Evolutionary conservation across 2,888 invertebrate species (phyloP).

Genomic region (Agriopis marginaria): DNA sequence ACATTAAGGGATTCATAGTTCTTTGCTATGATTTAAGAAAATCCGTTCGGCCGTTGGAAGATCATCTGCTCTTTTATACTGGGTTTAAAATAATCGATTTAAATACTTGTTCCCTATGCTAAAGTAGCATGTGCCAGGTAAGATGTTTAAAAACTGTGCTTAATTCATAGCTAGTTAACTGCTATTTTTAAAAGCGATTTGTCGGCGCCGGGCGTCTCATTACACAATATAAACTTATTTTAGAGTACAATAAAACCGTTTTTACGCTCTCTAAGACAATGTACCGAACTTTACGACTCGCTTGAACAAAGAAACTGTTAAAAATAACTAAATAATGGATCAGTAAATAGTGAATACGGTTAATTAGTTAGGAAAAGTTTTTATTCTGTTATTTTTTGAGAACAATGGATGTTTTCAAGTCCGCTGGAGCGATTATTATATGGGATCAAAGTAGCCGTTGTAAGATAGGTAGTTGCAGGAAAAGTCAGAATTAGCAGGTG

Average conservation of each 20-base stretch:
- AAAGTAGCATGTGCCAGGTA: too few relatives aligned
- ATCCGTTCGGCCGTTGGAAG: too few relatives aligned
- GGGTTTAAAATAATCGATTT: too few relatives aligned
- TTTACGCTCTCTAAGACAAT: slow-evolving; percentile 67
- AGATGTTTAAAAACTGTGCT: too few relatives aligned
- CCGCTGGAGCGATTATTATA: slow-evolving; percentile 38
- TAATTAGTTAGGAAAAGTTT: slow-evolving; percentile 53
- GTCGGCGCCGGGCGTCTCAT: slow-evolving; percentile 58
- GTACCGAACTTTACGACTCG: slow-evolving; percentile 71
- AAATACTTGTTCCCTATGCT: too few relatives aligned
- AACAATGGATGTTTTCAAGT: slow-evolving; percentile 43
- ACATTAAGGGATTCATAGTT: too few relatives aligned
- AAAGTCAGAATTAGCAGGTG: background rate
- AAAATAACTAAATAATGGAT: slow-evolving; percentile 68
- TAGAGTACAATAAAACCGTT: slow-evolving; percentile 76
- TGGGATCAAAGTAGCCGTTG: slow-evolving; percentile 39
- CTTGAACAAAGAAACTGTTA: slow-evolving; percentile 64
- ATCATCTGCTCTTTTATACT: too few relatives aligned
- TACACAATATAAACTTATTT: slow-evolving; percentile 73
- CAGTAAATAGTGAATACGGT: slow-evolving; percentile 60
- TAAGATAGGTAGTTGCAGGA: background rate
- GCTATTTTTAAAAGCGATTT: slow-evolving; percentile 59
- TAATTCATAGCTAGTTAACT: slow-evolving; percentile 4
- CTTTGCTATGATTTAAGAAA: too few relatives aligned
- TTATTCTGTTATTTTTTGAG: slow-evolving; percentile 48